Conservation (phyloP, 1,140 invertebrate species). For the Tyrophagus putrescentiae region DNA sequence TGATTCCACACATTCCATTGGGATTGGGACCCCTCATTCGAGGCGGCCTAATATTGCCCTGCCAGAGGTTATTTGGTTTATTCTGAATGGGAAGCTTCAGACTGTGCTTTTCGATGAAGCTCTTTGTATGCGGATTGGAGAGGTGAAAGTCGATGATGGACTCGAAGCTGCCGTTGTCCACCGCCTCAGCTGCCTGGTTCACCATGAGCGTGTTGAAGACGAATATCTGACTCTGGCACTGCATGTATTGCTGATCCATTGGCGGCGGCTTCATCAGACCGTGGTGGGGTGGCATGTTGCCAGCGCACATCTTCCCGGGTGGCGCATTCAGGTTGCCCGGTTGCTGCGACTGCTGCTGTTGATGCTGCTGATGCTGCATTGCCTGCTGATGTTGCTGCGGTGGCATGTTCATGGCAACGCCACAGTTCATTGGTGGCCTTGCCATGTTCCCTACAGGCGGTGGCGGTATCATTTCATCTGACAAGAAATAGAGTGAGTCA, state of each 20-base stretch:
- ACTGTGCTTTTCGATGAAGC: constrained; percentile 83
- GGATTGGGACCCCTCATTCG: constrained; percentile 24
- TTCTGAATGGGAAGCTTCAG: constrained; percentile 74
- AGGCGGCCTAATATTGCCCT: constrained; percentile 29
- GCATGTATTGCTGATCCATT: constrained; percentile 47
- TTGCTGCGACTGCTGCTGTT: background rate
- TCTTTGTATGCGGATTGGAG: constrained; percentile 83
- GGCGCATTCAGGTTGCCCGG: background rate
- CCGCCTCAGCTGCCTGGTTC: constrained; percentile 83
- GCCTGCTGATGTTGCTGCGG: background rate
- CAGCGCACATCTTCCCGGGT: background rate
- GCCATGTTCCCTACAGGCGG: background rate
- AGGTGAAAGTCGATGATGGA: constrained; percentile 89
- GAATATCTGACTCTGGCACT: constrained; percentile 94
- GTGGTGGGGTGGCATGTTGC: background rate
- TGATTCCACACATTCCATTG: constrained; percentile 21
- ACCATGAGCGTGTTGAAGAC: constrained; percentile 86
- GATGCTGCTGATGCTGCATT: background rate
- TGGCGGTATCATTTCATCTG: background rate
- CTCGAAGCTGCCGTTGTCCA: constrained; percentile 67
- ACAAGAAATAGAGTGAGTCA: background rate
- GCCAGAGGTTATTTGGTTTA: constrained; percentile 51
- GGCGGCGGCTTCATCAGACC: constrained; percentile 9
- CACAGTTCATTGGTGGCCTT: background rate
- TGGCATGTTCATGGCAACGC: too few species aligned